These are phyloP conservation scores for Xerus rutilus DNA, from an alignment of 2,797 vertebrate genomes.

Conservation along the genomic window DNA sequence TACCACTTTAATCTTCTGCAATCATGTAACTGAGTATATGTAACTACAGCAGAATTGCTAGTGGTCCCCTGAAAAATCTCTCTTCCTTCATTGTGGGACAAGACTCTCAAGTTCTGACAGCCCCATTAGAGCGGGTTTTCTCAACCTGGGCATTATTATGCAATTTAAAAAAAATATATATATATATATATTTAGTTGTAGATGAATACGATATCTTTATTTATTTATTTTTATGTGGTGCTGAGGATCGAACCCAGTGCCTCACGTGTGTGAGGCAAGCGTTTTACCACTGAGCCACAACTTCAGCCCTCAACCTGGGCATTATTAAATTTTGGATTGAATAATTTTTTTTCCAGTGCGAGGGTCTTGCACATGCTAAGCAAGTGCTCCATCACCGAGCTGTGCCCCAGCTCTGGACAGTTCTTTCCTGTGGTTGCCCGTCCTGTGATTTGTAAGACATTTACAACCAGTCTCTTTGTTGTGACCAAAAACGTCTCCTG, in stretches of 20 bases:
- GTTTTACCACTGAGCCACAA: too few species aligned
- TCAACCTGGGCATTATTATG: not conserved
- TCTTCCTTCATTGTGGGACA: not conserved
- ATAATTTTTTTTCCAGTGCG: not conserved
- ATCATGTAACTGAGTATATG: not conserved
- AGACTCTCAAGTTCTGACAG: not conserved
- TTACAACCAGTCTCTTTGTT: too few species aligned
- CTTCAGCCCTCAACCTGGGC: not conserved
- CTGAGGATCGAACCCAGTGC: too few species aligned
- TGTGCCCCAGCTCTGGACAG: not conserved
- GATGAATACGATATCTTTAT: too few species aligned
- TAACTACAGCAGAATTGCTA: not conserved
- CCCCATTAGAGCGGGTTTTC: not conserved
- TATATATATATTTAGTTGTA: too few species aligned
- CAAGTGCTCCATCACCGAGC: too few species aligned
- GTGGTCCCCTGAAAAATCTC: not conserved
- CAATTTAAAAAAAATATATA: too few species aligned
- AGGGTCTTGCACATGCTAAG: not conserved
- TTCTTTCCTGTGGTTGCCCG: not conserved
- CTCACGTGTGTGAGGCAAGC: too few species aligned
- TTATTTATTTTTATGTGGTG: too few species aligned
- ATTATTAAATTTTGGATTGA: too few species aligned
- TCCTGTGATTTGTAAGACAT: not conserved
- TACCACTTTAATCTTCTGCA: slow-evolving; percentile 12
- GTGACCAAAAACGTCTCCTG: not conserved